Conservation (phyloP, 2,888 invertebrate genomes). For the Elaeidobius kamerunicus region DNA sequence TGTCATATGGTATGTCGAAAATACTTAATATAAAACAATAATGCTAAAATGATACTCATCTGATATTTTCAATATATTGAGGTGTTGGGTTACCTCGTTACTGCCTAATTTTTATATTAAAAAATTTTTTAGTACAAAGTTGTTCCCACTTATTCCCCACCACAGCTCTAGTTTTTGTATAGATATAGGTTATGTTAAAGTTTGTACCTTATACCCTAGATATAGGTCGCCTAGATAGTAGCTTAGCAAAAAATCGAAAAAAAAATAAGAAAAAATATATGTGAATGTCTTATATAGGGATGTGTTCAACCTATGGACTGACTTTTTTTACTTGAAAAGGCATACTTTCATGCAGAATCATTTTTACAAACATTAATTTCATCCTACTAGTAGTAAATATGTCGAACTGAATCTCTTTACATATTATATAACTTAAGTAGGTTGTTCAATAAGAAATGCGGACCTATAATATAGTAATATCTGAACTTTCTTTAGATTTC, state of each 20-base stretch:
- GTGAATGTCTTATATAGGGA: slow-evolving; percentile 17
- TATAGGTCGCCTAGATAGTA: slow-evolving; percentile 16
- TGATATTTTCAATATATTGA: slow-evolving; percentile 20
- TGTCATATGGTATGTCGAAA: neutral
- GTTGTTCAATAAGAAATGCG: slow-evolving; percentile 14
- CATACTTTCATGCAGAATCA: slow-evolving; percentile 15
- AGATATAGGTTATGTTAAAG: slow-evolving; percentile 25
- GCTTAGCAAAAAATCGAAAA: slow-evolving; percentile 14
- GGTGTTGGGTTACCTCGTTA: slow-evolving; percentile 4
- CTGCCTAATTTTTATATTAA: slow-evolving; percentile 18
- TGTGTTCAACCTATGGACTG: slow-evolving; percentile 23
- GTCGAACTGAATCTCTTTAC: slow-evolving; percentile 28
- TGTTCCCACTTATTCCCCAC: slow-evolving; percentile 19
- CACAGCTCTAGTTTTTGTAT: slow-evolving; percentile 20
- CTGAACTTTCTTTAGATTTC: slow-evolving; percentile 10
- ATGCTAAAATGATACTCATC: slow-evolving; percentile 12
- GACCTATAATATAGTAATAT: slow-evolving; percentile 8
- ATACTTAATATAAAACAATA: slow-evolving; percentile 1
- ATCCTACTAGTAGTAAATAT: slow-evolving; percentile 21
- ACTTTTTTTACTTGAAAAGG: slow-evolving; percentile 19
- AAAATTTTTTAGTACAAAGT: slow-evolving; percentile 25
- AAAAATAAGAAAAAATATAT: slow-evolving; percentile 12
- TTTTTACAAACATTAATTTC: slow-evolving; percentile 9
- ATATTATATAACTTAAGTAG: slow-evolving; percentile 19
- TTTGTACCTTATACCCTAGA: slow-evolving; percentile 28